Evolutionary conservation across 1,140 invertebrate species (phyloP).

Genomic region (Caenorhabditis inopinata): DNA sequence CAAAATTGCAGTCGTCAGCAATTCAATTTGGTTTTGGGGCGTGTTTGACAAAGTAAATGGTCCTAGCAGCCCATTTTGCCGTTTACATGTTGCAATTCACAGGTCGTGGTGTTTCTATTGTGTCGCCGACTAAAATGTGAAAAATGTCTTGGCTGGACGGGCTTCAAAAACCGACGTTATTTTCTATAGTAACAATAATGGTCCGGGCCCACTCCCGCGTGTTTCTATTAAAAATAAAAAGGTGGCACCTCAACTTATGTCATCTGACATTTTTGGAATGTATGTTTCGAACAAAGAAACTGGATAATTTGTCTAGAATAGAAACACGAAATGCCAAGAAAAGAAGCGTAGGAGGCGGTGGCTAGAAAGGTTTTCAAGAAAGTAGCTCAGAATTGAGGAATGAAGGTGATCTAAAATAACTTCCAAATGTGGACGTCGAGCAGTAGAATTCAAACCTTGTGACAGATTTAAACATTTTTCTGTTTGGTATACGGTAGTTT

Average conservation of each 20-base stretch:
- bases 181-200: too few species aligned
- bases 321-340: not conserved
- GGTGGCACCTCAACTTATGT: constrained; percentile 14
- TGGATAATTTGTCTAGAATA: not conserved
- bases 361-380: too few species aligned
- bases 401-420: not conserved
- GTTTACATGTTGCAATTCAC: not conserved
- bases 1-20: not conserved
- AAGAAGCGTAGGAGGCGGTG: not conserved
- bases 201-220: not conserved
- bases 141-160: too few species aligned
- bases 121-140: not conserved
- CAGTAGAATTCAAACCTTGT: not conserved
- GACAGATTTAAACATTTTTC: not conserved
- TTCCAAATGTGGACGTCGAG: not conserved
- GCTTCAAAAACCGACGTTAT: too few species aligned
- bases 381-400: too few species aligned
- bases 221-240: constrained; percentile 21
- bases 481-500: not conserved
- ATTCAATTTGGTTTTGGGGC: not conserved
- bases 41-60: not conserved
- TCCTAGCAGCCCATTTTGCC: not conserved
- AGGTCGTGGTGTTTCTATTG: constrained; percentile 9
- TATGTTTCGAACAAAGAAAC: constrained; percentile 14
- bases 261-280: constrained; percentile 27